Percentiles rank a stretch among this genome's conserved stretches.
Evolutionary conservation across 2,888 invertebrate genomes (phyloP).

Genomic region (Drosophila lacicola): DNA sequence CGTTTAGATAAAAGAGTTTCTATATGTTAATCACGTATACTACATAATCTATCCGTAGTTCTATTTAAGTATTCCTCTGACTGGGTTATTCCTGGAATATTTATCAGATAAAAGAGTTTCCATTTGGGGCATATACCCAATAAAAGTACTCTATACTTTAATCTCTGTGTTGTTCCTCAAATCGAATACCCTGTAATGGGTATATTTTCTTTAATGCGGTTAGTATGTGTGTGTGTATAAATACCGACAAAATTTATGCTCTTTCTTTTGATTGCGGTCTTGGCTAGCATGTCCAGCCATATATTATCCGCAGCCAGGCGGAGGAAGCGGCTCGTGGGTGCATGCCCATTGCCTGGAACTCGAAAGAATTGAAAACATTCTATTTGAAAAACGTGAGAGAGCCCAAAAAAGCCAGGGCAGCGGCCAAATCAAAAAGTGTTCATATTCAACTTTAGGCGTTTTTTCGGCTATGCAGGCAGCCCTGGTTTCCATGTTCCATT

Average conservation of each 20-base stretch:
- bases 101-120: no score
- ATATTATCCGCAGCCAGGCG: constrained; percentile 36
- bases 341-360: constrained; percentile 8
- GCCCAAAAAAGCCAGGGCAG: constrained; percentile 17
- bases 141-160: no score
- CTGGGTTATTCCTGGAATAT: no score
- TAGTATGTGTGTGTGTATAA: neutral
- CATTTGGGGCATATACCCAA: no score
- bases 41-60: no score
- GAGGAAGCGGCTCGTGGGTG: constrained; percentile 43
- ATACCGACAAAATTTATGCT: constrained; percentile 15
- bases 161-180: neutral
- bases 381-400: constrained; percentile 24
- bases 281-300: constrained; percentile 2
- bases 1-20: no score
- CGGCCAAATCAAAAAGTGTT: neutral
- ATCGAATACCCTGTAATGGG: constrained; percentile 4
- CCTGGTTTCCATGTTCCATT: constrained; percentile 53
- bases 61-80: no score
- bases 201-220: neutral
- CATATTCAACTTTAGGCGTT: neutral
- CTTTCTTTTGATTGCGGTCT: constrained; percentile 5
- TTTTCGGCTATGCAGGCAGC: constrained; percentile 1
- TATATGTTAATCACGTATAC: neutral
- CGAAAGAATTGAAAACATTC: constrained; percentile 25